Evolutionary conservation across 2,888 invertebrate genomes (phyloP).

Genomic region (Spodoptera exigua): DNA sequence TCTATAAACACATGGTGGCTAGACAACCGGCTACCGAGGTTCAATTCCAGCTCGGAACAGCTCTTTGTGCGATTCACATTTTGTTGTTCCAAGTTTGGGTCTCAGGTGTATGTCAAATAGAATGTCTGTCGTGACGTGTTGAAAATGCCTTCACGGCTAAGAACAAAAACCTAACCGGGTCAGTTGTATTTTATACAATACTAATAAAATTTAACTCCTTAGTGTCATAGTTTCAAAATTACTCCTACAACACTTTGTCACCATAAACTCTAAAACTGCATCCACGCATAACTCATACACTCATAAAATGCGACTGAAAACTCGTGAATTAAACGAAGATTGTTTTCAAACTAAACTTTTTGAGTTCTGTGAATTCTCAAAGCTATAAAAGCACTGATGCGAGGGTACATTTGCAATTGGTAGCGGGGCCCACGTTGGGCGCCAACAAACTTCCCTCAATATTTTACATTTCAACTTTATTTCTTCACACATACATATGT

Average conservation of each 20-base stretch:
- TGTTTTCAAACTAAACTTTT: slow-evolving; percentile 67
- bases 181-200: neutral
- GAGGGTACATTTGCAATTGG: slow-evolving; percentile 71
- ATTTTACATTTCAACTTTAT: slow-evolving; percentile 57
- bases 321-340: slow-evolving; percentile 67
- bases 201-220: slow-evolving; percentile 12
- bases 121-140: too few species aligned
- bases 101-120: too few species aligned
- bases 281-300: slow-evolving; percentile 35
- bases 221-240: slow-evolving; percentile 11
- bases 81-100: too few species aligned
- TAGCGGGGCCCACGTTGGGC: slow-evolving; percentile 64
- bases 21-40: too few species aligned
- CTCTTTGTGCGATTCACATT: too few species aligned
- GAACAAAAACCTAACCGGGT: neutral
- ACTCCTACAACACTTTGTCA: neutral
- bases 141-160: too few species aligned
- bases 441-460: slow-evolving; percentile 72
- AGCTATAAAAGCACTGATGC: slow-evolving; percentile 74
- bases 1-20: too few species aligned
- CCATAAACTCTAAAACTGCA: slow-evolving; percentile 21
- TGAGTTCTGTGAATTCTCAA: slow-evolving; percentile 65
- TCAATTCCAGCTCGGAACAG: too few species aligned
- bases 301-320: slow-evolving; percentile 48
- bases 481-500: slow-evolving; percentile 52